Conservation (phyloP, 2,888 invertebrate species). For the Pachycephus smyrnensis region DNA sequence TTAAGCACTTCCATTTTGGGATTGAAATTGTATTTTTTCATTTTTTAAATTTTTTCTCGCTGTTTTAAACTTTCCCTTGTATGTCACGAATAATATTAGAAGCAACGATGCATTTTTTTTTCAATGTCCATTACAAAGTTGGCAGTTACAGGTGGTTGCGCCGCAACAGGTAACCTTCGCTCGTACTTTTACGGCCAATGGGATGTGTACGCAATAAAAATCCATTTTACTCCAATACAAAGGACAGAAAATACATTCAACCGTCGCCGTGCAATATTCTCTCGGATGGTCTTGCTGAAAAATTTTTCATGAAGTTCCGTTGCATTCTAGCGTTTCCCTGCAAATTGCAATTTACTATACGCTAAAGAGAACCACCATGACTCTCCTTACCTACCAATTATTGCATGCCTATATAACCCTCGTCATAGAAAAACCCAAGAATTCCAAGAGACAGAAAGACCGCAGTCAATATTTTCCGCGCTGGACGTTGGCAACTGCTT, state of each 20-base stretch:
- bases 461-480: neutral
- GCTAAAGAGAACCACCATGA: neutral
- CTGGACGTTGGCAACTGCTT: neutral
- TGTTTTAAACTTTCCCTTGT: neutral
- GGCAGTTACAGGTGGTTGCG: constrained; percentile 18
- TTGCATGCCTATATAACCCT: neutral
- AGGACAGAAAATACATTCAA: neutral
- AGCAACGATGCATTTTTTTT: neutral
- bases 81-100: neutral
- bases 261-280: neutral
- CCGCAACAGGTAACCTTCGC: constrained; percentile 26
- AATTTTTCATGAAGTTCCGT: neutral
- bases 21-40: neutral
- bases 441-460: neutral
- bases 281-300: neutral
- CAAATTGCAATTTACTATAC: neutral
- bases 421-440: neutral
- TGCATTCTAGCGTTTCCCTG: neutral
- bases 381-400: neutral
- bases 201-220: constrained; percentile 16
- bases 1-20: neutral
- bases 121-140: constrained; percentile 20
- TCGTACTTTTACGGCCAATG: constrained; percentile 20
- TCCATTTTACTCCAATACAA: neutral
- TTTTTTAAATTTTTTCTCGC: constrained; percentile 7